phyloP scores from a whole-genome alignment of 2,797 vertebrate species.

The Myotis myotis region DNA sequence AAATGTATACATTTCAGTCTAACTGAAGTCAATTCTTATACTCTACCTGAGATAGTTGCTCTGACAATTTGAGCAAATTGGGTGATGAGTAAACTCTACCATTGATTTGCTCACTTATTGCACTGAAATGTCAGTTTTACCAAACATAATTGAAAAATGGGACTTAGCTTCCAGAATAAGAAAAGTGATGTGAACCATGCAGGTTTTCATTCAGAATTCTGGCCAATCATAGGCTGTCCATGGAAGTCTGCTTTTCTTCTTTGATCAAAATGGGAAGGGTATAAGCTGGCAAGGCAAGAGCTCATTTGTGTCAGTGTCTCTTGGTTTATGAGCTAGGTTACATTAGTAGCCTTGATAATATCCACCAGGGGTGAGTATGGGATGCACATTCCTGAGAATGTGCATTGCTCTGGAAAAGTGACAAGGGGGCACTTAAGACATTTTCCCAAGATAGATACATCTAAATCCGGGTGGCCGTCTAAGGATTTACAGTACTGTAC shows the following conservation, averaged over 20 bases:
- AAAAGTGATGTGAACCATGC: neutral
- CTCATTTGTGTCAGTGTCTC: neutral
- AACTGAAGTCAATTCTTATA: neutral
- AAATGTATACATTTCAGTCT: neutral
- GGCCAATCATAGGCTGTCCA: neutral
- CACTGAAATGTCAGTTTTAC: constrained; percentile 37
- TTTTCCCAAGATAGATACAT: neutral
- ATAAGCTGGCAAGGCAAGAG: neutral
- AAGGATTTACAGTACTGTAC: constrained; percentile 77
- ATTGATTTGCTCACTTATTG: neutral
- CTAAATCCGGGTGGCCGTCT: neutral
- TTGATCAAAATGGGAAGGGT: neutral
- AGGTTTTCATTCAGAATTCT: neutral
- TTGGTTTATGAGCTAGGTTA: neutral
- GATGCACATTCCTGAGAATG: neutral
- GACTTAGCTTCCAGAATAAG: neutral
- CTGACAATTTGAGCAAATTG: neutral
- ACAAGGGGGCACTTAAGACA: neutral
- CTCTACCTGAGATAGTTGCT: neutral
- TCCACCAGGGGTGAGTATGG: neutral
- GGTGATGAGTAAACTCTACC: neutral
- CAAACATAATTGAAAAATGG: constrained; percentile 11
- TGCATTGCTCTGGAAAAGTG: neutral
- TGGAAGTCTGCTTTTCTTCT: neutral
- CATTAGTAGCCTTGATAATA: neutral